Base-by-base conservation (phyloP, 2,888 invertebrate genomes). In the Drosophila sordidula region DNA sequence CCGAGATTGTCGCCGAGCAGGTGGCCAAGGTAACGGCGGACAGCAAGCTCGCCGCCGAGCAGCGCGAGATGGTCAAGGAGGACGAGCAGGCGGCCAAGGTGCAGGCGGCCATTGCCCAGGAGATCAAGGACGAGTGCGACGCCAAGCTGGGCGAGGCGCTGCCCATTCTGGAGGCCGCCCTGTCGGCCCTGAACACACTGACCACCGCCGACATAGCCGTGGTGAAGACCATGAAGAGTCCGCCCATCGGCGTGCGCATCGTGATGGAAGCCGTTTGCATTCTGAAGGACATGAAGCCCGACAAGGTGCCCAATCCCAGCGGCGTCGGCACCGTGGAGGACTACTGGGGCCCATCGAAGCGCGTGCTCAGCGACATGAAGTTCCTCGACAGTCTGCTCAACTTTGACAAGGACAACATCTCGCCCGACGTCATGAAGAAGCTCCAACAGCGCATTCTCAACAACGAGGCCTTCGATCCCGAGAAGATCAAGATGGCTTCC, bases 251-350 rank as follows among this genome's bases (percentile, higher is more conserved):
- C 18, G 96, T 99, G 6, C 97, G 96, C 87, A 93, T 97, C 25
- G 96, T 98, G 3, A 97, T 99, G 97, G 99, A 99, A 92, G 97
- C 97, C 46, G 95, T 99, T 72, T 99, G 99, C 90, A 97, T 98
- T 84, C 93, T 99, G 71, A 96, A 97, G 94, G 97, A 96, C 75
- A 93, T 97, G 6, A 98, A 98, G 93, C 96, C 99, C 0, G 98
- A 98, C 78, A 95, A 96, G 89, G 93, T 97, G 38, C 96, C 96
- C 0, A 96, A 96, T 90, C 96, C 97, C 0, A 95, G 95, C 16
- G 97, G 97, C 1, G 95, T 96, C 8, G 97, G 97, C 4, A 95
- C 96, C 71, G 91, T 96, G 1, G 98, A 98, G 76, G 99, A 99
- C 90, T 99, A 95, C 90, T 99, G 99, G 99, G 96, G 96, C 0